Evolutionary conservation across 2,113 vertebrate species (phyloP).

Genomic region (Phodopus roborovskii): DNA sequence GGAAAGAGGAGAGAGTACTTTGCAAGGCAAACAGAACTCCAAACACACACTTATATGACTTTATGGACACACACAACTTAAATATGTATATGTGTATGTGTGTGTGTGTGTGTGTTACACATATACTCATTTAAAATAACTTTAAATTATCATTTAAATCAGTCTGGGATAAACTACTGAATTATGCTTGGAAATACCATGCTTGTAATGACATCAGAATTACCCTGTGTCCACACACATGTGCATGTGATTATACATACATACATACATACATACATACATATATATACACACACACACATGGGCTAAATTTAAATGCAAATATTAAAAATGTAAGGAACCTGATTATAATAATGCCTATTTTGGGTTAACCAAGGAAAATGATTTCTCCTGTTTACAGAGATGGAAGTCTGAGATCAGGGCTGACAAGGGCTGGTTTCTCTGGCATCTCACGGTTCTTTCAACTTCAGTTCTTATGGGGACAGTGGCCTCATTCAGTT

Average conservation of each 20-base stretch:
- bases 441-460: neutral
- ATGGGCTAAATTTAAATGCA: neutral
- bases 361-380: neutral
- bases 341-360: neutral
- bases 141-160: neutral
- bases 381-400: neutral
- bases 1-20: neutral
- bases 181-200: neutral
- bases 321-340: neutral
- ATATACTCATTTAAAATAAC: neutral
- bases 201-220: neutral
- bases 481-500: no score
- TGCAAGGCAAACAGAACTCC: neutral
- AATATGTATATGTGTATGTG: neutral
- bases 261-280: neutral
- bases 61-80: neutral
- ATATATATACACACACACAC: no score
- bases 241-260: neutral
- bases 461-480: neutral
- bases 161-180: neutral
- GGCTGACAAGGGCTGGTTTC: neutral
- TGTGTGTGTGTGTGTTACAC: no score
- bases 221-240: neutral
- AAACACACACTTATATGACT: neutral
- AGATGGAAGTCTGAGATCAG: neutral